A percentile compares a stretch with the other conserved stretches of the same genome.
phyloP scores from a whole-genome alignment of 2,888 invertebrate genomes.

The Caenorhabditis drosophilae region DNA sequence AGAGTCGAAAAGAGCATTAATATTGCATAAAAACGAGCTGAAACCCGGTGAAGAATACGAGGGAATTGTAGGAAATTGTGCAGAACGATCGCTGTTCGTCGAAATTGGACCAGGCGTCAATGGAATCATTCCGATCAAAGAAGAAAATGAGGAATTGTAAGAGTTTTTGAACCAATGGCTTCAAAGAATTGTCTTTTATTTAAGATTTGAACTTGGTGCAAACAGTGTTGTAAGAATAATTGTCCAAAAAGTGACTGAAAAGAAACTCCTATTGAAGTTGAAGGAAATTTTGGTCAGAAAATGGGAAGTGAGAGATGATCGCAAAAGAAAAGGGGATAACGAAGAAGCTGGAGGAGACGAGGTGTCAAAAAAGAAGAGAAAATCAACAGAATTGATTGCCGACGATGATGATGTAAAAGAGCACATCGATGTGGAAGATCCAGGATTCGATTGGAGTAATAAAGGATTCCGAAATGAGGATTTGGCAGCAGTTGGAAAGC shows the following conservation, averaged over 20 bases:
- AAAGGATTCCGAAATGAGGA: slow-evolving; percentile 49
- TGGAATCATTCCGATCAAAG: slow-evolving; percentile 20
- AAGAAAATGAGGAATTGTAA: slow-evolving; percentile 29
- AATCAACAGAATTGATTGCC: slow-evolving; percentile 11
- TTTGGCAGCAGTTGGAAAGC: slow-evolving; percentile 51
- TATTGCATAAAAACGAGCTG: slow-evolving; percentile 5
- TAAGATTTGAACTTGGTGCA: slow-evolving; percentile 22
- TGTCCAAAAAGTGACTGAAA: slow-evolving; percentile 5
- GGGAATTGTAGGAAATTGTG: slow-evolving; percentile 27
- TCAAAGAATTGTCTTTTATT: neutral
- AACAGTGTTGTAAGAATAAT: slow-evolving; percentile 25
- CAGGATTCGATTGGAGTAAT: slow-evolving; percentile 57
- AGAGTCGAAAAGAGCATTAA: slow-evolving; percentile 9
- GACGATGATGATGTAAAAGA: slow-evolving; percentile 18
- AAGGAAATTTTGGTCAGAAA: slow-evolving; percentile 33
- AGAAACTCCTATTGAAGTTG: slow-evolving; percentile 11
- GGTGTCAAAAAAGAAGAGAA: slow-evolving; percentile 15
- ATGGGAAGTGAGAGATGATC: slow-evolving; percentile 9
- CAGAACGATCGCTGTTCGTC: slow-evolving; percentile 18
- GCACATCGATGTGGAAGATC: slow-evolving; percentile 33
- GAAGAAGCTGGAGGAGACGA: slow-evolving; percentile 11
- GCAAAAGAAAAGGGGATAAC: slow-evolving; percentile 9
- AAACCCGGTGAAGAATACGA: slow-evolving; percentile 20
- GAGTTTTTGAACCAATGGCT: slow-evolving; percentile 6
- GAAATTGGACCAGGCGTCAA: slow-evolving; percentile 42